Percentiles rank a stretch among this genome's conserved stretches.
Conservation (phyloP, 1,140 invertebrate species). For the Cydia fagiglandana region DNA sequence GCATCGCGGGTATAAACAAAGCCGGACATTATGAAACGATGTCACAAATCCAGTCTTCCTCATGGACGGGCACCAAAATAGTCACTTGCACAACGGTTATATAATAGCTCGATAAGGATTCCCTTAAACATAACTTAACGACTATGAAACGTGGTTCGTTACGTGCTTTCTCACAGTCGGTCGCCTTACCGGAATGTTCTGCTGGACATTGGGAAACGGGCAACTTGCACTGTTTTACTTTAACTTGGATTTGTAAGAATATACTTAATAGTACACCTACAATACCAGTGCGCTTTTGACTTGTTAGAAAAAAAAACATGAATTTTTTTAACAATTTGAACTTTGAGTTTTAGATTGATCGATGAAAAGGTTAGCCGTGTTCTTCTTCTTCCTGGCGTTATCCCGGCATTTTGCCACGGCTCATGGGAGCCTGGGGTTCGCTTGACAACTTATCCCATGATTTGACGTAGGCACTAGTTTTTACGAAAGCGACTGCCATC, state of each 20-base stretch:
- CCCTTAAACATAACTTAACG: slow-evolving; percentile 30
- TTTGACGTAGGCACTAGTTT: no score
- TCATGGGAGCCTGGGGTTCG: no score
- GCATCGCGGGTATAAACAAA: slow-evolving; percentile 13
- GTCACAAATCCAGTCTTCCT: slow-evolving; percentile 6
- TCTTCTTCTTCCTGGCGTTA: no score
- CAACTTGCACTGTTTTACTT: background rate
- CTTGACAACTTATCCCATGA: no score
- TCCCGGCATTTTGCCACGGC: no score
- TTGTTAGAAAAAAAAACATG: no score
- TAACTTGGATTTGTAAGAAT: background rate
- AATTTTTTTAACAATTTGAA: no score
- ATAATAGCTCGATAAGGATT: slow-evolving; percentile 21
- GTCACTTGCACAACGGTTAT: slow-evolving; percentile 24
- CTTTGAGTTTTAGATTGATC: no score
- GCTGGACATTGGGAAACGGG: slow-evolving; percentile 29
- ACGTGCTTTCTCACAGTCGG: slow-evolving; percentile 29
- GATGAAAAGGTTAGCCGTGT: no score
- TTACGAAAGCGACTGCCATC: no score
- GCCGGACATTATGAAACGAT: slow-evolving; percentile 18
- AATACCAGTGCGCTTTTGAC: no score
- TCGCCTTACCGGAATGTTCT: background rate
- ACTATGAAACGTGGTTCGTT: slow-evolving; percentile 23
- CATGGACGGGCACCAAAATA: slow-evolving; percentile 20
- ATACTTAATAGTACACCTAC: no score